Base-by-base conservation (phyloP, 2,113 vertebrate species). In the Ctenodactylus gundi region DNA sequence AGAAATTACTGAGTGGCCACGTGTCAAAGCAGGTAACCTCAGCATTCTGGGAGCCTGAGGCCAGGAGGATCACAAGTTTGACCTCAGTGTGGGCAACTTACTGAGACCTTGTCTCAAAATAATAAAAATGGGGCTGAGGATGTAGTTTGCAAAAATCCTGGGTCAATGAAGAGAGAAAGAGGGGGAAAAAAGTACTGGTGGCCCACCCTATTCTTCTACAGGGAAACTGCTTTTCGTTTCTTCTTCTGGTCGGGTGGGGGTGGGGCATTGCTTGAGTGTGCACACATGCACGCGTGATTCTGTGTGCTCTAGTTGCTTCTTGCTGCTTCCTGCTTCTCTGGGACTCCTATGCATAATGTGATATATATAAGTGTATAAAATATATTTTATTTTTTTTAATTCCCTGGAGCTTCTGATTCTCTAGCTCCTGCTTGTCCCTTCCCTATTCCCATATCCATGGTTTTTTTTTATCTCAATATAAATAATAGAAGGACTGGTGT, bases 381-480 rank as follows among this genome's bases (percentile, higher is more conserved):
- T 89, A 58, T 96, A 85, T 97, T 88, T 94, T 97, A 85, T 96
- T 94, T 91, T 96, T 97, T 95, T 95, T 31, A 95, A 86, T 68
- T 90, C 76, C 62, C 64, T 58, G 60, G 87, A 91, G 75, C 95
- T 95, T 95, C 85, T 39, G 29, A 57, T 95, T 80, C 46, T 34
- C 18, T 90, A 36, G 80, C 76, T 90, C 83, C 84, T 72, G 36
- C 75, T 70, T 25, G 46, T 58, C 65, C 82, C 25, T 51, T 39
- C 36, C 57, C 62, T 23, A 46, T 41, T 31, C 41, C 75, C 85
- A 86, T 60, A 95, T 67, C 80, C 44, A 55, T 92, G 77, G 89
- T 58, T 65, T 94, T 84, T 53, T 90, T 87, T 95, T 70, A 91
- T 57, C 46, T 95, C 84, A 83, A 85, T 94, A 95, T 90, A 97